Base-by-base conservation (phyloP, 2,888 invertebrate species). In the Lithodes maja region DNA sequence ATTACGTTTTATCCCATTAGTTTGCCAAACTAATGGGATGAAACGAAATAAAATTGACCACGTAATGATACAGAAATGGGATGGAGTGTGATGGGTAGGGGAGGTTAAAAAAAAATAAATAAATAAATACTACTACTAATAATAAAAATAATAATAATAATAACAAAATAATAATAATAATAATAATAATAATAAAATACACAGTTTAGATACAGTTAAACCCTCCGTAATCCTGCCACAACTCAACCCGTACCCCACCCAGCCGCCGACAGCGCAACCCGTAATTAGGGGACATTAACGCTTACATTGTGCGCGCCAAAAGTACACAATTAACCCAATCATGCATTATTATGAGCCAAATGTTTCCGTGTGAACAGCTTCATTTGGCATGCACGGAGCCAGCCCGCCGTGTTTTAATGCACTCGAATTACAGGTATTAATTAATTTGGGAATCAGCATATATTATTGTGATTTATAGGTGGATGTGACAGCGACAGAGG, bases 401-500 rank as follows among this genome's bases (percentile, higher is more conserved):
- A 78, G 78, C 77, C 79, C 33, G 52, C 68, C 85, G 78, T 85
- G 54, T 85, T 68, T 85, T 85, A 79, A 79, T 85, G 85, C 78
- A 79, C 52, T 74, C 69, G 85, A 85, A 85, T 85, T 85, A 85
- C 85, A 49, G 85, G 79, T 77, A 85, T 85, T 85, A 85, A 85
- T 79, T 85, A 85, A 85, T 85, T 85, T 78, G 85, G 55, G 69
- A 85, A 85, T 85, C 78, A 86, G 75, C 86, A 86, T 81, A 75
- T 86, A 86, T 86, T 80, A 80, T 80, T 86, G 53, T 86, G 79
- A 86, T 80, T 53, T 69, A 80, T 61, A 80, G 86, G 55, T 50
- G 83, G 77, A 12, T 61, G 61, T 61, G 61, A 61, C 61, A 61
- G 61, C 5, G 61, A 12, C 61, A 61, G 61, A 5, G 61, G 61